Conservation (phyloP, 1,140 invertebrate species). For the Ceratina calcarata region DNA sequence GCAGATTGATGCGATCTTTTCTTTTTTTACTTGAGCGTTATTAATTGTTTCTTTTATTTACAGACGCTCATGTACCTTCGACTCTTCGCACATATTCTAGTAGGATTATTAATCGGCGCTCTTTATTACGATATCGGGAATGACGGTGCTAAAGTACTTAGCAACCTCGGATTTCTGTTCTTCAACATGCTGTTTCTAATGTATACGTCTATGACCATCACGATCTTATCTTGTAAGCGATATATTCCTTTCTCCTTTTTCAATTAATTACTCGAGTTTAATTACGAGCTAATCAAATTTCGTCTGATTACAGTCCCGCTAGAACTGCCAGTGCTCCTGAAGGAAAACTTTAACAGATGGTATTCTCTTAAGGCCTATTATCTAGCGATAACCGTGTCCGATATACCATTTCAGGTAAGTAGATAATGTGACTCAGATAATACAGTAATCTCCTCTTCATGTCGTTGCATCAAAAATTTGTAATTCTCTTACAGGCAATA, state of each 20-base stretch:
- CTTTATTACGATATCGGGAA: slow-evolving; percentile 96
- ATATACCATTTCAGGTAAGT: slow-evolving; percentile 96
- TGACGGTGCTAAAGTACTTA: slow-evolving; percentile 95
- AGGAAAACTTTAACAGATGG: slow-evolving; percentile 98
- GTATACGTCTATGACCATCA: slow-evolving; percentile 99
- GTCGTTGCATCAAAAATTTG: neutral
- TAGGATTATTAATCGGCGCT: slow-evolving; percentile 95
- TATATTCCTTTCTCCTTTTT: neutral
- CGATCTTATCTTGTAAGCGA: slow-evolving; percentile 93
- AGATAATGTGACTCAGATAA: neutral
- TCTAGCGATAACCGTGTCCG: slow-evolving; percentile 96
- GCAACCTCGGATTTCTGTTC: slow-evolving; percentile 97
- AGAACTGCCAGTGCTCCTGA: slow-evolving; percentile 95
- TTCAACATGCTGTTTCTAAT: slow-evolving; percentile 99
- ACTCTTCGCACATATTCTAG: slow-evolving; percentile 94
- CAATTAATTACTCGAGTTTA: neutral
- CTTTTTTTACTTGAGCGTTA: neutral
- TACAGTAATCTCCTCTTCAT: neutral
- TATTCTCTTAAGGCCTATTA: slow-evolving; percentile 98
- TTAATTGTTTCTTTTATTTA: slow-evolving; percentile 67
- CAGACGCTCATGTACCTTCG: slow-evolving; percentile 97
- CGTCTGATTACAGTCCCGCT: slow-evolving; percentile 89
- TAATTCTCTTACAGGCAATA: slow-evolving; percentile 84
- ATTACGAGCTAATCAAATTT: slow-evolving; percentile 28
- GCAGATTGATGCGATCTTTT: slow-evolving; percentile 41